Evolutionary conservation across 2,888 invertebrate species (phyloP).

Genomic region (Syritta pipiens): DNA sequence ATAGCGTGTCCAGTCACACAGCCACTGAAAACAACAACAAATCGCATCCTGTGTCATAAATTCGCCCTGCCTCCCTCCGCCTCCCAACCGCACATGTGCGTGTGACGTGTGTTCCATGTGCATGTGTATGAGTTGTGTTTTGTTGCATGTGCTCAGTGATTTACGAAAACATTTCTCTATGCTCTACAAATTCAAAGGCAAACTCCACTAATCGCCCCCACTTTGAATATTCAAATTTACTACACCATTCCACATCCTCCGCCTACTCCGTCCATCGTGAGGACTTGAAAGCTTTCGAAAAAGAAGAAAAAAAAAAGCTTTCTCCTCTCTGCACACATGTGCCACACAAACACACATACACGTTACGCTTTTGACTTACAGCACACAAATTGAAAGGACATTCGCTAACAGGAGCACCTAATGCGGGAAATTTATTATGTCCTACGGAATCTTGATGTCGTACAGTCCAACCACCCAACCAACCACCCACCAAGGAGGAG

Average conservation of each 20-base stretch:
- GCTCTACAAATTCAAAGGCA: constrained; percentile 44
- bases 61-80: background rate
- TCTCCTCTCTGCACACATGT: too few relatives aligned
- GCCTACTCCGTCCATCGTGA: too few relatives aligned
- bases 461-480: too few relatives aligned
- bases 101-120: constrained; percentile 1
- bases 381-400: constrained; percentile 29
- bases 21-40: constrained; percentile 52
- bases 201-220: constrained; percentile 41
- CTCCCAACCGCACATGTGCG: background rate
- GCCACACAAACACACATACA: too few relatives aligned
- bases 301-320: background rate
- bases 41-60: constrained; percentile 65
- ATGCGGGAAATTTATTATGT: constrained; percentile 54
- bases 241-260: too few relatives aligned
- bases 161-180: constrained; percentile 33
- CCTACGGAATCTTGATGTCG: constrained; percentile 41
- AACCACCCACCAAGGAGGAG: constrained; percentile 1
- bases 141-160: constrained; percentile 40
- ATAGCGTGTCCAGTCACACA: constrained; percentile 40
- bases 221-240: constrained; percentile 25
- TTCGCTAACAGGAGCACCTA: constrained; percentile 39
- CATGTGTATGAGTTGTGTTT: constrained; percentile 3
- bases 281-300: background rate
- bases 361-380: too few relatives aligned